phyloP scores from a whole-genome alignment of 2,888 invertebrate genomes.

The Eupithecia centaureata region DNA sequence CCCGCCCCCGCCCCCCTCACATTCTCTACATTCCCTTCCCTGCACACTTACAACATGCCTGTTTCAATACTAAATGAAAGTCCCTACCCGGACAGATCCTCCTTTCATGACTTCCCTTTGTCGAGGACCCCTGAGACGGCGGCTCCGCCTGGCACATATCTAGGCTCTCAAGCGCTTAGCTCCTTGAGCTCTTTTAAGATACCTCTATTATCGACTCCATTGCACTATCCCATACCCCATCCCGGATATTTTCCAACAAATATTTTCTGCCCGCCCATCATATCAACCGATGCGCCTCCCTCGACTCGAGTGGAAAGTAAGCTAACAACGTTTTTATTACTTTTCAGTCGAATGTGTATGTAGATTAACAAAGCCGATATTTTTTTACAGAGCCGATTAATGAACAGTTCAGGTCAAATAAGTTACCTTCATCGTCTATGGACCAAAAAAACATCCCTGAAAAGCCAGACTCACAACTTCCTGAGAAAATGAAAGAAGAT shows the following conservation, averaged over 20 bases:
- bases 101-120: conserved; percentile 63
- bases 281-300: conserved; percentile 60
- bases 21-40: conserved; percentile 61
- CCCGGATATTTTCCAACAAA: conserved; percentile 75
- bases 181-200: conserved; percentile 69
- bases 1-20: conserved; percentile 56
- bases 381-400: conserved; percentile 42
- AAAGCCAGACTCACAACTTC: conserved; percentile 67
- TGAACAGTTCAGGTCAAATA: conserved; percentile 34
- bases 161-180: conserved; percentile 50
- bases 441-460: conserved; percentile 57
- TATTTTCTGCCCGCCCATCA: conserved; percentile 70
- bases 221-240: conserved; percentile 70
- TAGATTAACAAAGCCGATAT: not conserved
- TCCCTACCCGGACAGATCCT: conserved; percentile 59
- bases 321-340: conserved; percentile 41
- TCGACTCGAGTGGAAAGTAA: conserved; percentile 57
- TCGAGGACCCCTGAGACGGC: conserved; percentile 60
- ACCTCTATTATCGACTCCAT: conserved; percentile 67
- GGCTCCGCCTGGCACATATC: conserved; percentile 57
- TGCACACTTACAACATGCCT: conserved; percentile 59
- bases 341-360: not conserved
- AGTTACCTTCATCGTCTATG: conserved; percentile 35
- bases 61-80: conserved; percentile 50
- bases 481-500: conserved; percentile 85